phyloP scores from a whole-genome alignment of 2,797 vertebrate species.

The Halcyon leucocephala region DNA sequence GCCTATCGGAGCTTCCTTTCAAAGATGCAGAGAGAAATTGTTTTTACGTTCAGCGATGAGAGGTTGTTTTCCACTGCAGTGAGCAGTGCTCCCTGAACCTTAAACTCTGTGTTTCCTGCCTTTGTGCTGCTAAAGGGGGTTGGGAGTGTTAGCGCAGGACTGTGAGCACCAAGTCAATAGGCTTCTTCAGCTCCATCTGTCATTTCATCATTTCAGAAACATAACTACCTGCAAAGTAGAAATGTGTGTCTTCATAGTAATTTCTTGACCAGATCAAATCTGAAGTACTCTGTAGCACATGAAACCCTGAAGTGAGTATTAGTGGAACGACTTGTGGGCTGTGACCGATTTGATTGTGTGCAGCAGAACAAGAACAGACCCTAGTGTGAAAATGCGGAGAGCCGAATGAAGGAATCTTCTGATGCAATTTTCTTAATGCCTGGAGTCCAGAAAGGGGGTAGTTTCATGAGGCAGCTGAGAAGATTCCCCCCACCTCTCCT shows the following conservation, averaged over 20 bases:
- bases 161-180: neutral
- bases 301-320: neutral
- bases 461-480: neutral
- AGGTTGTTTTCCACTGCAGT: neutral
- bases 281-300: neutral
- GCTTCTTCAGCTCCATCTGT: neutral
- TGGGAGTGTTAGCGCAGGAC: neutral
- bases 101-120: constrained; percentile 14
- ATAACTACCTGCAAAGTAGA: neutral
- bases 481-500: neutral
- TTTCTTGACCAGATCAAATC: neutral
- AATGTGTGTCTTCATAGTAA: neutral
- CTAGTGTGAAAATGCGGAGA: neutral
- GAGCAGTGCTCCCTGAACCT: neutral
- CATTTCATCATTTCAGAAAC: neutral
- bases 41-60: neutral
- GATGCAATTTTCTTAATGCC: neutral
- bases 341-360: neutral
- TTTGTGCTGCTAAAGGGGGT: neutral
- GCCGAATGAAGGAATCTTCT: neutral
- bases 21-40: neutral
- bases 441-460: neutral
- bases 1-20: neutral
- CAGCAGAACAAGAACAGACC: neutral
- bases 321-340: neutral